Conservation (phyloP, 2,888 invertebrate species). For the Iselma pallidipennis region DNA sequence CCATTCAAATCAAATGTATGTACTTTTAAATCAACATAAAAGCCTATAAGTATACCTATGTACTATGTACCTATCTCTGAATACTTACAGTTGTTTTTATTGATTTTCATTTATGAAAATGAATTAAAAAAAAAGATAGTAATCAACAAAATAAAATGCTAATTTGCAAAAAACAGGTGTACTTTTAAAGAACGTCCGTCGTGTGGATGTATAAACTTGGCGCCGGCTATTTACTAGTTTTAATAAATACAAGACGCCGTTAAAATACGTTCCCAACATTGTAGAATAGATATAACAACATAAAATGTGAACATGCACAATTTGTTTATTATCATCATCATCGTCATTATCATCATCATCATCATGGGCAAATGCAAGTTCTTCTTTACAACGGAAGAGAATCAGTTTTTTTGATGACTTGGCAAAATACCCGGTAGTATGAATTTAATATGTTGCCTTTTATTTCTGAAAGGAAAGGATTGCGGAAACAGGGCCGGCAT, state of each 20-base stretch:
- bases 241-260: slow-evolving; percentile 15
- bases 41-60: neutral
- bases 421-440: neutral
- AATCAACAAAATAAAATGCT: neutral
- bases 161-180: neutral
- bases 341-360: neutral
- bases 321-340: slow-evolving; percentile 12
- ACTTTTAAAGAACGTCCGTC: slow-evolving; percentile 7
- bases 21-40: neutral
- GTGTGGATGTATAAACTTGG: slow-evolving; percentile 17
- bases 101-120: neutral
- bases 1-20: neutral
- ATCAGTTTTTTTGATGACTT: neutral
- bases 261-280: slow-evolving; percentile 12
- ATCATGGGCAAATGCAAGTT: neutral
- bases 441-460: neutral
- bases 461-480: neutral
- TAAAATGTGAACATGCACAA: slow-evolving; percentile 21
- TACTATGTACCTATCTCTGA: too few species aligned
- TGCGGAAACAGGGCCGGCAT: too few species aligned
- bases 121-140: neutral
- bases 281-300: too few species aligned
- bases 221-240: slow-evolving; percentile 25
- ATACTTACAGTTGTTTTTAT: neutral
- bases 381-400: neutral